Percentiles rank a stretch among this genome's conserved stretches.
Evolutionary conservation across 2,888 invertebrate genomes (phyloP).

Genomic region (Gryllus longicercus): DNA sequence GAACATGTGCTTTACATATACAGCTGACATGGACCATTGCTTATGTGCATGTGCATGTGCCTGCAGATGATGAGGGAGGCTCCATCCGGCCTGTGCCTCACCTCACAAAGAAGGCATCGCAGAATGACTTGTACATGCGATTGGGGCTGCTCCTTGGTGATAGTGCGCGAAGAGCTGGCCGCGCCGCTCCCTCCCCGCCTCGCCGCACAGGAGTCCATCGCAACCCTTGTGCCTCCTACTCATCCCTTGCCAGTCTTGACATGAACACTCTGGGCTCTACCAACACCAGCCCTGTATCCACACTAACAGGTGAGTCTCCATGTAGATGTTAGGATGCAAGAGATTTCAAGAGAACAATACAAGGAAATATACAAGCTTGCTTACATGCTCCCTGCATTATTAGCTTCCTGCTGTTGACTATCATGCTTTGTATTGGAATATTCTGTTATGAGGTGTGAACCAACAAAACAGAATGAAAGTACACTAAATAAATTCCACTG

Average conservation of each 20-base stretch:
- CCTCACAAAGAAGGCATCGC: slow-evolving; percentile 46
- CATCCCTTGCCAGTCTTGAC: slow-evolving; percentile 56
- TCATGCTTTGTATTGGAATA: no score
- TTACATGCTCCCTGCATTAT: no score
- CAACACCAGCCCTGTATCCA: slow-evolving; percentile 86
- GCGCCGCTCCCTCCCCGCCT: slow-evolving; percentile 51
- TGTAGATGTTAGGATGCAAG: no score
- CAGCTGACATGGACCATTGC: slow-evolving; percentile 12
- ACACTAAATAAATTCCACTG: background rate
- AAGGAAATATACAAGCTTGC: no score
- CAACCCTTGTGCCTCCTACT: slow-evolving; percentile 51
- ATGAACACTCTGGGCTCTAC: slow-evolving; percentile 69
- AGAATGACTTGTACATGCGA: slow-evolving; percentile 79
- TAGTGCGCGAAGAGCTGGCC: slow-evolving; percentile 52
- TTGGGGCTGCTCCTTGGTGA: slow-evolving; percentile 77
- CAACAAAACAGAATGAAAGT: no score
- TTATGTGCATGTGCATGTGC: slow-evolving; percentile 28
- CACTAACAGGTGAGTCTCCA: slow-evolving; percentile 62
- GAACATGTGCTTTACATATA: background rate
- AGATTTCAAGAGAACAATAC: no score
- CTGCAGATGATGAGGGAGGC: slow-evolving; percentile 68
- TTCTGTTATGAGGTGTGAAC: no score
- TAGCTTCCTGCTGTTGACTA: no score
- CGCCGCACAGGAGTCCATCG: slow-evolving; percentile 40
- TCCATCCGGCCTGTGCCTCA: slow-evolving; percentile 58